Conservation (phyloP, 2,797 vertebrate genomes). For the Diceros bicornis region DNA sequence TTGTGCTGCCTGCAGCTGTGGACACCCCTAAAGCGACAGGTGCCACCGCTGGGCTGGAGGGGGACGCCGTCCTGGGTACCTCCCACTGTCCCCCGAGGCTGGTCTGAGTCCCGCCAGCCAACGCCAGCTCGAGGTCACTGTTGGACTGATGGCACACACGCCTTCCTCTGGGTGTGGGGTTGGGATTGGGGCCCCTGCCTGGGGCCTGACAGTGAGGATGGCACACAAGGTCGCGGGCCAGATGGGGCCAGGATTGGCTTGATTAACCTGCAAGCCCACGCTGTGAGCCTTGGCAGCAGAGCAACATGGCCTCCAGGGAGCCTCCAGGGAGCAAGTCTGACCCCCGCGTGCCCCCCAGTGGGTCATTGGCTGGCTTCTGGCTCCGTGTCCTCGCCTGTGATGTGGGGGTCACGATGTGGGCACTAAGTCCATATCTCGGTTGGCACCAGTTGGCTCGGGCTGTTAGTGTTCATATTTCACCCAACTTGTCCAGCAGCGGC, state of each 20-base stretch:
- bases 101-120: background rate
- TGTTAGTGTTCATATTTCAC: rapidly evolving
- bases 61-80: background rate
- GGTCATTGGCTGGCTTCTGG: background rate
- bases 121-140: rapidly evolving
- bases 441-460: rapidly evolving
- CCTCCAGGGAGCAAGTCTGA: background rate
- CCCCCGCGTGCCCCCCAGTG: rapidly evolving
- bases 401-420: background rate
- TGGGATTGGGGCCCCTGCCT: background rate
- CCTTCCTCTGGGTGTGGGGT: too few species aligned
- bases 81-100: too few species aligned
- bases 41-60: background rate
- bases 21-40: background rate
- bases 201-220: background rate
- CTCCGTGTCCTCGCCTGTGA: background rate
- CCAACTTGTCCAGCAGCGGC: background rate
- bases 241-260: rapidly evolving
- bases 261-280: too few species aligned
- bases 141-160: rapidly evolving
- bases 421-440: rapidly evolving
- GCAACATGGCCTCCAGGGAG: too few species aligned
- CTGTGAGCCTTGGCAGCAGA: rapidly evolving
- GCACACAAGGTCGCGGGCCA: rapidly evolving
- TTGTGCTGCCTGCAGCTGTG: background rate